Evolutionary conservation across 2,888 invertebrate species (phyloP).

Genomic region (Macrosoma leucophasiata): DNA sequence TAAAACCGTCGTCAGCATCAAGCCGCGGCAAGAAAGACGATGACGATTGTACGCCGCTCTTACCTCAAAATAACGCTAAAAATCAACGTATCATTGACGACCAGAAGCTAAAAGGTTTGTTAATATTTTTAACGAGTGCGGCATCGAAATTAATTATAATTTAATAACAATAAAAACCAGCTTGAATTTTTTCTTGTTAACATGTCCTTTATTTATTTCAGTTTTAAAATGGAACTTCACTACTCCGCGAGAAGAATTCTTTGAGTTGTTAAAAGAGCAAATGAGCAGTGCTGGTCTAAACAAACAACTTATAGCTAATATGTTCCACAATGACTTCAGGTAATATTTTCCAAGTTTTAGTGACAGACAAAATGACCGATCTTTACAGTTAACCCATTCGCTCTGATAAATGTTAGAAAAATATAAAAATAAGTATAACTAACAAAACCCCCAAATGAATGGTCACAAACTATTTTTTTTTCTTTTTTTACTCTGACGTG

Average conservation of each 20-base stretch:
- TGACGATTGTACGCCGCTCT: slow-evolving; percentile 84
- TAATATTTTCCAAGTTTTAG: slow-evolving; percentile 40
- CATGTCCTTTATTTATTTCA: slow-evolving; percentile 23
- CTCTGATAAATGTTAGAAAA: too few species aligned
- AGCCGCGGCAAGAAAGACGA: slow-evolving; percentile 87
- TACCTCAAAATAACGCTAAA: slow-evolving; percentile 90
- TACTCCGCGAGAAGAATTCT: slow-evolving; percentile 94
- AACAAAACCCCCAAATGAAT: too few species aligned
- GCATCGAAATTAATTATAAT: not conserved
- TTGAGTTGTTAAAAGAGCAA: slow-evolving; percentile 92
- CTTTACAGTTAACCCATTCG: too few species aligned
- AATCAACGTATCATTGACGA: slow-evolving; percentile 96
- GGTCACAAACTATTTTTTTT: too few species aligned
- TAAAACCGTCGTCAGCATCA: slow-evolving; percentile 55
- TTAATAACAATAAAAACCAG: not conserved
- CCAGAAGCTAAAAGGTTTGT: slow-evolving; percentile 85
- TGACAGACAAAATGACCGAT: too few species aligned
- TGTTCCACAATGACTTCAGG: slow-evolving; percentile 96
- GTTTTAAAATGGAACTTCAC: slow-evolving; percentile 97
- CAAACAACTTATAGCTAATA: slow-evolving; percentile 88
- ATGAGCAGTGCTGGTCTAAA: slow-evolving; percentile 93
- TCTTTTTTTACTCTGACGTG: too few species aligned
- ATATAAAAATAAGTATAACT: too few species aligned
- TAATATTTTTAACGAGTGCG: not conserved
- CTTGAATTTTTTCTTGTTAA: not conserved